A percentile compares a stretch with the other conserved stretches of the same genome.
Evolutionary conservation across 2,888 invertebrate species (phyloP).

Genomic region (Loripinus fragilis): DNA sequence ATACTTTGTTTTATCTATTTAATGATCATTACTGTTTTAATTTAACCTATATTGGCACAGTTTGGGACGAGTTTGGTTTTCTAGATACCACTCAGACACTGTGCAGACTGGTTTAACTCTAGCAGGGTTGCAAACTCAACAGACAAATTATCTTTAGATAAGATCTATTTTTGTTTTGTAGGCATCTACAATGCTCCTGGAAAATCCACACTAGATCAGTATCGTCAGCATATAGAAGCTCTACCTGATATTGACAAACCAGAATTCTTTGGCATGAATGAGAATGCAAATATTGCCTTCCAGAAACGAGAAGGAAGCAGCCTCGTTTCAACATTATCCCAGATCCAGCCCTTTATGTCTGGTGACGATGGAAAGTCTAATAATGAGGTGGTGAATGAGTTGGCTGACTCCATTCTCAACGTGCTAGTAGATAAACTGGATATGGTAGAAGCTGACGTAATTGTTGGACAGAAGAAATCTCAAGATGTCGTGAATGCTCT

Average conservation of each 20-base stretch:
- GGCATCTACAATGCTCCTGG: conserved; percentile 92
- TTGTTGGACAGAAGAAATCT: conserved; percentile 87
- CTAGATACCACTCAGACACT: too few relatives aligned
- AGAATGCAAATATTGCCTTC: conserved; percentile 94
- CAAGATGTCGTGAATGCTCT: conserved; percentile 90
- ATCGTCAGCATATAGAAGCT: conserved; percentile 89
- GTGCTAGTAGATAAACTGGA: conserved; percentile 87
- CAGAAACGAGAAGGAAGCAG: conserved; percentile 92
- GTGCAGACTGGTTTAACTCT: too few relatives aligned
- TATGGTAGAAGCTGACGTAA: conserved; percentile 87
- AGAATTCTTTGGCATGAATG: conserved; percentile 90
- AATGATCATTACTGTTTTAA: too few relatives aligned
- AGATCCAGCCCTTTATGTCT: conserved; percentile 90
- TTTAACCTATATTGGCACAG: too few relatives aligned
- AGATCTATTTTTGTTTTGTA: conserved; percentile 49
- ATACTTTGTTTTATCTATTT: too few relatives aligned
- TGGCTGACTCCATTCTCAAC: conserved; percentile 89
- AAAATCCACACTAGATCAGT: conserved; percentile 86
- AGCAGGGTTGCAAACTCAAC: too few relatives aligned
- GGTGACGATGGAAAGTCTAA: conserved; percentile 87
- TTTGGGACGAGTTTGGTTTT: too few relatives aligned
- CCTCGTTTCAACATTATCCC: conserved; percentile 89
- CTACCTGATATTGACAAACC: conserved; percentile 93
- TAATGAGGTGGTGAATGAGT: conserved; percentile 91
- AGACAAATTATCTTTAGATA: too few relatives aligned